Base-by-base conservation (phyloP, 2,797 vertebrate genomes). In the Falco biarmicus region DNA sequence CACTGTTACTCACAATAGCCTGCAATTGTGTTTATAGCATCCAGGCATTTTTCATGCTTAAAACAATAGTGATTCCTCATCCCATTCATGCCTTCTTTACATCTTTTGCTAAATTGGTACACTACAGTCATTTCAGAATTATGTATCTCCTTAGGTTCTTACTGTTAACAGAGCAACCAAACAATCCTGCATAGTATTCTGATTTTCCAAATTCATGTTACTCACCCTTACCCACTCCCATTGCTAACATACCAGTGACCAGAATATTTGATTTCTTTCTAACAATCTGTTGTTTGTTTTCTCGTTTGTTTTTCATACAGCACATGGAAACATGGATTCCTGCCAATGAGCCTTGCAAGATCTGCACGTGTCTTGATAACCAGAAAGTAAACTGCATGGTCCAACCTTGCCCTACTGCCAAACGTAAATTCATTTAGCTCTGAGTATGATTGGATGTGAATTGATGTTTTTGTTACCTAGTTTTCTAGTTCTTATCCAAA, bases 281-380 rank as follows among this genome's bases (percentile, higher is more conserved):
- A n/a, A 92, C 22, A 54, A 7, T 10, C 28, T 59, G 6, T 14
- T 70, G 2, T 12, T 63, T 47, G 37, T 37, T 37, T 37, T 10
- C 37, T 37, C 37, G 37, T 37, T 37, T 37, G 37, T 37, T 39
- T 39, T 59, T 45, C 9, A 5, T 71, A 45, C 96, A 99, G 99
- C 98, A 98, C 89, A 97, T 99, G 98, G 98, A 99, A 91, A 99
- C 98, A 7, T 99, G 99, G 99, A 98, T 99, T 78, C 98, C 99
- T 0, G 84, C 98, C 26, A 97, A 98, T 4, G 98, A 99, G 80
- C 99, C 99, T n/a, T 99, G 99, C 95, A 97, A 98, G 92, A 98
- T 99, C 96, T 99, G 99, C 96, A 98, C 97, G 1, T 99, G 99
- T 96, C 97, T 99, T 15, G 98, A 99, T 12, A 98, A 98, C 59